Base-by-base conservation (phyloP, 1,140 invertebrate genomes). In the Tetraneura akinire region DNA sequence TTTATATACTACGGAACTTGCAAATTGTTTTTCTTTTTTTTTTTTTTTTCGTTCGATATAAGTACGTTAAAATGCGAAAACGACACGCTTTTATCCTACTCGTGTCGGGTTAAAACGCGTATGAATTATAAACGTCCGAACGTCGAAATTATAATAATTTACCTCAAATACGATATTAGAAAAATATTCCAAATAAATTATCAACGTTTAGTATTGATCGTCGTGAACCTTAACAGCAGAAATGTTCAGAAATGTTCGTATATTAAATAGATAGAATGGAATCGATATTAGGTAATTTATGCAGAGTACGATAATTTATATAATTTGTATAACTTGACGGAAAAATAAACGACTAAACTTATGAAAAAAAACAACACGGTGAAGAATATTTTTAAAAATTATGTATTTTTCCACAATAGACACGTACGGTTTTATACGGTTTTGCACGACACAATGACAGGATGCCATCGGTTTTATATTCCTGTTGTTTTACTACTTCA, bases 401-500 rank as follows among this genome's bases (percentile, higher is more conserved):
- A 68, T 47, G 66, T 47, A 68, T 47, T 68, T 68, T 47, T 68
- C 21, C 37, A 68, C 42, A 18, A 47, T 68, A 29, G 45, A 47
- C 45, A 62, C 16, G 9, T 32, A 32, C n/a, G n/a, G n/a, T n/a
- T n/a, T n/a, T 37, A 37, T 47, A 70, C 66, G 23, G 45, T 26
- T 70, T 70, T 51, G 11, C 55, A 14, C 51, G 11, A 57, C 51
- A 78, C 74, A 78, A 78, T 78, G 74, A 18, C 74, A 57, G 74
- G 74, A 78, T 47, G 55, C 37, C n/a, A n/a, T n/a, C n/a, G n/a
- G 13, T 32, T 37, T 37, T 37, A 37, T 37, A 8, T 37, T 37
- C 32, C 3, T 29, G 26, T 51, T 76, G 60, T 76, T 14, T 57
- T 76, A 45, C 18, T 76, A 76, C 18, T 76, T 57, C 73, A 45